phyloP scores from a whole-genome alignment of 2,888 invertebrate genomes.

The Apomyelois bistriatella region DNA sequence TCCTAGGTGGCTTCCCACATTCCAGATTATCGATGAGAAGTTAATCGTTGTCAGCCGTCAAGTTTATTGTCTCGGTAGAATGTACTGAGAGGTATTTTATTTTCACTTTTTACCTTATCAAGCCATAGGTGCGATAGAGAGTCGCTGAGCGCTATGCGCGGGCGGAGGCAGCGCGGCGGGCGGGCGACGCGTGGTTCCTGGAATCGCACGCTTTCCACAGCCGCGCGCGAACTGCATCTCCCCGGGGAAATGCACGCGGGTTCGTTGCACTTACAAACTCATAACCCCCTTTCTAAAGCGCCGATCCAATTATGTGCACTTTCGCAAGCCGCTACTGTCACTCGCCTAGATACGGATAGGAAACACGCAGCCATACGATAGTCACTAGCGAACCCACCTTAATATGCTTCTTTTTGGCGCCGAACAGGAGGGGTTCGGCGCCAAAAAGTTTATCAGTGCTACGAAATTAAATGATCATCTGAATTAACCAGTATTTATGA shows the following conservation, averaged over 20 bases:
- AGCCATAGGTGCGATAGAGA: conserved; percentile 41
- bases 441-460: no score
- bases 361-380: conserved; percentile 56
- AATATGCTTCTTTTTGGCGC: conserved; percentile 35
- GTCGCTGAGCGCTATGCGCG: conserved; percentile 25
- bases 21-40: no score
- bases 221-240: conserved; percentile 62
- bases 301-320: conserved; percentile 80
- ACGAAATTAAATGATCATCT: no score
- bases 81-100: conserved; percentile 30
- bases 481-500: no score
- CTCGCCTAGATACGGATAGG: conserved; percentile 79
- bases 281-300: conserved; percentile 80
- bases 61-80: neutral
- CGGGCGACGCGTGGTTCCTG: conserved; percentile 56
- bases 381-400: conserved; percentile 65
- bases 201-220: conserved; percentile 71
- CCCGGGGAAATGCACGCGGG: conserved; percentile 74
- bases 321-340: conserved; percentile 79
- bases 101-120: conserved; percentile 69
- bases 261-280: conserved; percentile 80
- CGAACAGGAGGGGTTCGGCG: no score
- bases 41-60: no score
- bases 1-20: no score
- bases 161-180: conserved; percentile 33